These are phyloP conservation scores for human (Homo sapiens) DNA, from an alignment of 2,113 vertebrate genomes.

Conservation along the genomic window DNA sequence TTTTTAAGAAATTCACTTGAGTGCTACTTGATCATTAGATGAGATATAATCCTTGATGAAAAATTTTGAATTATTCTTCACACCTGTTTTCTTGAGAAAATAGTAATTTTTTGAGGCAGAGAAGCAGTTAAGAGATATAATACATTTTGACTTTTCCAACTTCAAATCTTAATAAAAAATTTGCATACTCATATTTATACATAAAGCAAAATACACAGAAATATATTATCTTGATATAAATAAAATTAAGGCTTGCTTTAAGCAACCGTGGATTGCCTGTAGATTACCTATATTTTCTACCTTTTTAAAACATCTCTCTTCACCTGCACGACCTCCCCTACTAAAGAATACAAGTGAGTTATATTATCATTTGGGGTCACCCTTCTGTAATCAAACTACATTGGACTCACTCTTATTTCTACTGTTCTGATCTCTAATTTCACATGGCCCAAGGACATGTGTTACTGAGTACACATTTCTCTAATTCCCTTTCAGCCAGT, in stretches of 20 bases:
- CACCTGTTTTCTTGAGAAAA: neutral
- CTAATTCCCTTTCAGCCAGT: neutral
- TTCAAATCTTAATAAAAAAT: neutral
- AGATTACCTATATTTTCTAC: neutral
- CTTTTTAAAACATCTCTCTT: neutral
- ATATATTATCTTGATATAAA: neutral
- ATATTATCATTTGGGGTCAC: neutral
- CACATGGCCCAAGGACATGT: neutral
- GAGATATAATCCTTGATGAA: neutral
- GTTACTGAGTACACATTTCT: neutral
- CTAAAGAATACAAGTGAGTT: neutral
- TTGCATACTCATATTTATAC: neutral
- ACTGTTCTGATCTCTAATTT: neutral
- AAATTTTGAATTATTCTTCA: neutral
- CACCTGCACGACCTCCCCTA: neutral
- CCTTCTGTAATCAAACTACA: neutral
- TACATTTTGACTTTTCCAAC: neutral
- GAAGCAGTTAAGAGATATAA: neutral
- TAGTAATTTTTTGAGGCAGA: neutral
- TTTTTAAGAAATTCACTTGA: neutral
- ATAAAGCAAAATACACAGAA: neutral
- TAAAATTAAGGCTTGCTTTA: neutral
- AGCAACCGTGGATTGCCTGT: neutral
- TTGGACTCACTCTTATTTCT: neutral
- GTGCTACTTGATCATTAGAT: neutral